Evolutionary conservation across 2,113 vertebrate species (phyloP), one percentile per base, ranked within the genome.

Genomic region (Coryphaenoides rupestris): DNA sequence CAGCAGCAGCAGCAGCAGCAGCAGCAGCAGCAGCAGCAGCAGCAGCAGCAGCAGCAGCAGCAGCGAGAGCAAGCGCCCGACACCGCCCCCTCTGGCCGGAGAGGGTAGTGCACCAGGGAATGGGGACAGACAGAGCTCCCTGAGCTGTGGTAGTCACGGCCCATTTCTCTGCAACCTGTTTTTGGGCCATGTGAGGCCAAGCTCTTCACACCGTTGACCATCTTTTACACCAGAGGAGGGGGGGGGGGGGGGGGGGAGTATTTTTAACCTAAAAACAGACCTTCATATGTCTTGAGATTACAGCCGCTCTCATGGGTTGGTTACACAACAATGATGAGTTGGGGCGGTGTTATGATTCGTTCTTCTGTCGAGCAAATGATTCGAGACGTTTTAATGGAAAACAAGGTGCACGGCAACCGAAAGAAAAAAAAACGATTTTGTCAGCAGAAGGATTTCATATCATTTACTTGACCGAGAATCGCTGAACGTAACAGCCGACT

Each of bases 121-220:
- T 63, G 72, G 76, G 71, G 72, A 81, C 79, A 71, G 72, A 81
- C 79, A 71, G 19, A 66, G 68, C 79, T 69, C 78, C 45, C 63
- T 53, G 79, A 87, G 82, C 79, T 78, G 81, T 80, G 68, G 74
- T 80, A 69, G 74, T 72, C 56, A 68, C 68, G 74, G 72, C 74
- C 77, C 80, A 82, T 73, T 86, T 83, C 60, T 70, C 75, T 65
- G 76, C 66, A 78, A 68, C 82, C 77, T 77, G 78, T 79, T 77
- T 84, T 73, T 61, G 28, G 77, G 60, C 57, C 63, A 46, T 68
- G 55, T 59, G 54, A 66, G 62, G 65, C 66, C 70, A 68, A 76
- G 70, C 65, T 68, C 63, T 45, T 65, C n/a, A 4, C 24, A 3
- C 69, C 62, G 66, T 55, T 68, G 66, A 70, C 68, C 77, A 71